A percentile compares a stretch with the other conserved stretches of the same genome.
phyloP scores from a whole-genome alignment of 2,113 vertebrate genomes.

The Orientallactaga bullata region DNA sequence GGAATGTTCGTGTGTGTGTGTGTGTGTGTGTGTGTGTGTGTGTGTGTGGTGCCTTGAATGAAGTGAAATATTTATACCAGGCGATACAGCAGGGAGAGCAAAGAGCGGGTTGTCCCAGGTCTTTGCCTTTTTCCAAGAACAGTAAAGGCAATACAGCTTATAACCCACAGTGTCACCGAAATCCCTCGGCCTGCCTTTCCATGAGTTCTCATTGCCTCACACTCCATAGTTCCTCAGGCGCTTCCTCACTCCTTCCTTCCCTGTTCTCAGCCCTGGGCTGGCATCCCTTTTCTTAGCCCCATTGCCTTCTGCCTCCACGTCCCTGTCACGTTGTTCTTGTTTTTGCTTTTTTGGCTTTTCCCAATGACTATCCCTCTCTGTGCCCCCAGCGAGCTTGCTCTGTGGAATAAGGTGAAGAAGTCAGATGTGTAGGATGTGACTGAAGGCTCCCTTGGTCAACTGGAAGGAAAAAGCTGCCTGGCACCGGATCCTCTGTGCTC shows the following conservation, averaged over 20 bases:
- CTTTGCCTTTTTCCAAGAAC: neutral
- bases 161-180: neutral
- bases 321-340: neutral
- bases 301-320: neutral
- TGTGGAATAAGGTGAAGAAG: neutral
- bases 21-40: too few species aligned
- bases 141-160: neutral
- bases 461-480: neutral
- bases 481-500: neutral
- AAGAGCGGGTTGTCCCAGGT: neutral
- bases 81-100: neutral
- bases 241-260: neutral
- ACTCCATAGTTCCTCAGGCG: neutral
- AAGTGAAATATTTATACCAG: neutral
- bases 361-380: too few species aligned
- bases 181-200: neutral
- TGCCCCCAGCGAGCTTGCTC: neutral
- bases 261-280: neutral
- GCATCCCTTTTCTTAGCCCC: neutral
- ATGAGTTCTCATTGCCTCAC: neutral
- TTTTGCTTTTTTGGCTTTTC: neutral
- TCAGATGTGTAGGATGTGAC: fast-evolving
- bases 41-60: neutral
- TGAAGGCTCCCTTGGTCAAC: neutral
- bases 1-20: neutral